Evolutionary conservation across 2,797 vertebrate species (phyloP).

Genomic region (Sciaenops ocellatus): DNA sequence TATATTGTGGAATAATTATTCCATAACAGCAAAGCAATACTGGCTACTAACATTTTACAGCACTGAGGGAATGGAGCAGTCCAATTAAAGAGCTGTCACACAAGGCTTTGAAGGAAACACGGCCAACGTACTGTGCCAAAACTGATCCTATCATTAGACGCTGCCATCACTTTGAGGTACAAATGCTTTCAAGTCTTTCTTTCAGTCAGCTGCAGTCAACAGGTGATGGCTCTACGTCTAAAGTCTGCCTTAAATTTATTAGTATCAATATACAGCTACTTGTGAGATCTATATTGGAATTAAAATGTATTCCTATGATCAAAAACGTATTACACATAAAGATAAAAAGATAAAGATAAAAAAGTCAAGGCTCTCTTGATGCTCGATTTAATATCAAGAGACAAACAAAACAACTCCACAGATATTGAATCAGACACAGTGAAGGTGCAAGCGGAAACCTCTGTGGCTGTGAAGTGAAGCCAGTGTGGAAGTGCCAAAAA

Average conservation of each 20-base stretch:
- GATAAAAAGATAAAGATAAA: slow-evolving; percentile 52
- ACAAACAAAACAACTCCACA: slow-evolving; percentile 19
- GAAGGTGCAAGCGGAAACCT: no score
- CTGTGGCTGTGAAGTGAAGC: no score
- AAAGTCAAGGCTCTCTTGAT: slow-evolving; percentile 26
- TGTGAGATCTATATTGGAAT: slow-evolving; percentile 53
- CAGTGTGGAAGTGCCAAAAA: no score
- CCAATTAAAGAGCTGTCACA: slow-evolving; percentile 84
- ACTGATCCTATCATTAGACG: slow-evolving; percentile 80
- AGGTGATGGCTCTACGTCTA: slow-evolving; percentile 80
- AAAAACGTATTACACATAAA: slow-evolving; percentile 63
- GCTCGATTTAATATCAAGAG: slow-evolving; percentile 28
- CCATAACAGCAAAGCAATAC: slow-evolving; percentile 65
- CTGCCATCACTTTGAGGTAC: slow-evolving; percentile 77
- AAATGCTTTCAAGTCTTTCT: slow-evolving; percentile 77
- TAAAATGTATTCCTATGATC: slow-evolving; percentile 51
- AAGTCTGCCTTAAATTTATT: slow-evolving; percentile 57
- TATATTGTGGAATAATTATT: slow-evolving; percentile 75
- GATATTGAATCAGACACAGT: slow-evolving; percentile 11
- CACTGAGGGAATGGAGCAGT: slow-evolving; percentile 63
- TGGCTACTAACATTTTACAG: slow-evolving; percentile 68
- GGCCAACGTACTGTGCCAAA: slow-evolving; percentile 72
- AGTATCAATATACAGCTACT: slow-evolving; percentile 63
- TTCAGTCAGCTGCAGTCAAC: slow-evolving; percentile 71
- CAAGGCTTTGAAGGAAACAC: slow-evolving; percentile 73